These are phyloP conservation scores for Drosophila conformis DNA, from an alignment of 2,888 invertebrate genomes.

Conservation along the genomic window DNA sequence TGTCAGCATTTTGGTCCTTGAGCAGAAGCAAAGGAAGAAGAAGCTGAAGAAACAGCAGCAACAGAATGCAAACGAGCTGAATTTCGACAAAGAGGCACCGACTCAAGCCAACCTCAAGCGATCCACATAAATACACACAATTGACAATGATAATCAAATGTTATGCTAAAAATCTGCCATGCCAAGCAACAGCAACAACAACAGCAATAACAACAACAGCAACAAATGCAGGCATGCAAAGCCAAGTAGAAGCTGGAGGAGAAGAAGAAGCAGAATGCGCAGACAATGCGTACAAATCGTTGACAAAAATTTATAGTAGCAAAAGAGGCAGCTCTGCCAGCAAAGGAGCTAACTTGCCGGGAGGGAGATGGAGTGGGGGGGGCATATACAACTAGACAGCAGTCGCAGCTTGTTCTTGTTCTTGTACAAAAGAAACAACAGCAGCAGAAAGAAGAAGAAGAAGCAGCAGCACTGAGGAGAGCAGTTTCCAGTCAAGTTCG, in stretches of 20 bases:
- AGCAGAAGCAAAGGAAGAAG: conserved; percentile 5
- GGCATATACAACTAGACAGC: conserved; percentile 41
- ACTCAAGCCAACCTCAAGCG: conserved; percentile 29
- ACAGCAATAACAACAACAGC: conserved; percentile 3
- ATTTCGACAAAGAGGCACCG: conserved; percentile 61
- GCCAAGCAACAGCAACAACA: conserved; percentile 12
- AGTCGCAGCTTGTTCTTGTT: conserved; percentile 27
- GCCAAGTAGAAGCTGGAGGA: conserved; percentile 13
- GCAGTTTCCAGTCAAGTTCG: conserved; percentile 31
- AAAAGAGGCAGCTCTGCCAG: conserved; percentile 39
- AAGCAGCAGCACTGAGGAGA: conserved; percentile 25
- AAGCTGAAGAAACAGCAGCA: conserved; percentile 11
- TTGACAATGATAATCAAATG: conserved; percentile 80
- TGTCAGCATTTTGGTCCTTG: conserved; percentile 51
- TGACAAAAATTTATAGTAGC: conserved; percentile 81
- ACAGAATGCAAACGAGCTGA: background rate
- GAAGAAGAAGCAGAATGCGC: conserved; percentile 27
- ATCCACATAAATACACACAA: conserved; percentile 68
- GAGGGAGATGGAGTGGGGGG: background rate
- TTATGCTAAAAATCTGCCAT: conserved; percentile 75
- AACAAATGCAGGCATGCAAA: conserved; percentile 6
- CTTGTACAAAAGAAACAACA: conserved; percentile 26
- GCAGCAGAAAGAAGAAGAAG: conserved; percentile 12
- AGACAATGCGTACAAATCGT: conserved; percentile 81
- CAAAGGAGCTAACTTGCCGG: background rate